Base-by-base conservation (phyloP, 2,888 invertebrate species). In the Drosophila paramelanica region DNA sequence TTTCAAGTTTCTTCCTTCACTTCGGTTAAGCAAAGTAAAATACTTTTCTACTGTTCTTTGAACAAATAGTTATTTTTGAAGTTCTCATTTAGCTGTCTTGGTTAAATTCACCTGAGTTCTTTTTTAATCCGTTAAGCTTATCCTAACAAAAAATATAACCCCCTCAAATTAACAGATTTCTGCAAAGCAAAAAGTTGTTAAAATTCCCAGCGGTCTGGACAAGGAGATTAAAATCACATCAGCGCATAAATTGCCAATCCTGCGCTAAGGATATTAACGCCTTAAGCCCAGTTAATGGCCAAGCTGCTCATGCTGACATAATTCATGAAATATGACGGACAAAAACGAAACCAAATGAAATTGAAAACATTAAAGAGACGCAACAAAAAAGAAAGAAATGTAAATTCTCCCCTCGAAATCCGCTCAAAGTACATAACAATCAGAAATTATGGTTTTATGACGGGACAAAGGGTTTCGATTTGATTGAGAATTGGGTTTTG, bases 351-450 rank as follows among this genome's bases (percentile, higher is more conserved):
- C 66, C 50, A 65, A 52, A 62, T 69, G 43, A 76, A 85, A 85
- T 82, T 74, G 68, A 79, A 82, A 79, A 67, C 42, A 67, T 57
- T 58, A 31, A 23, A 13, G 42, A 36, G 38, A 36, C 25, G 55
- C 42, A 59, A 53, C 45, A 53, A 46, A 67, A 51, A 41, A 42
- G 23, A 33, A 38, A n/a, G n/a, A 36, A 11, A 10, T 31, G 8
- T 31, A 31, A 31, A 31, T 42, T n/a, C 7, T 23, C 27, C 33
- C 39, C 8, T 50, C 31, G 25, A 71, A 79, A 79, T 79, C 80
- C 71, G 68, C 79, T 83, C 83, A 75, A 84, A 88, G 79, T 70
- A 77, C 70, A 79, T 75, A 69, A 85, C 83, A 88, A 84, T 84
- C 73, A 82, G 76, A 82, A 71, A 86, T 82, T 74, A 84, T 88